Conservation (phyloP, 2,113 vertebrate species). For the Manacus vitellinus region DNA sequence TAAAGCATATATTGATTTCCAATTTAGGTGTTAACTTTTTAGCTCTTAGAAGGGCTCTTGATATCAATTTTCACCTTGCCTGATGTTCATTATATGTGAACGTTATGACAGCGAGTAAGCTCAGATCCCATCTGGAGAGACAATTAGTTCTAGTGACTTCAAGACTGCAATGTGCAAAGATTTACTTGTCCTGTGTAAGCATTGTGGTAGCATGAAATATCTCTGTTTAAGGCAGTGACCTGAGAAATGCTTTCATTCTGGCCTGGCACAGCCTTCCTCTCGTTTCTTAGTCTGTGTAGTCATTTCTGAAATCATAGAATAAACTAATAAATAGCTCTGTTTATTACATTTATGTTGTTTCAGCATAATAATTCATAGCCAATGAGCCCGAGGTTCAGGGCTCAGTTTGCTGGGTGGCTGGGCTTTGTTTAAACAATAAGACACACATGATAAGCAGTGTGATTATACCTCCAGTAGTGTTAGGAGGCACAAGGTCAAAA, state of each 20-base stretch:
- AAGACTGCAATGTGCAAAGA: background rate
- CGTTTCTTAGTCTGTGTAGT: constrained; percentile 59
- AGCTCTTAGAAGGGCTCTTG: constrained; percentile 31
- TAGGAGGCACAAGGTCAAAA: constrained; percentile 48
- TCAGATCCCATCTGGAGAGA: background rate
- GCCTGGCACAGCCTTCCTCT: constrained; percentile 9
- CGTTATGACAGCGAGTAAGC: background rate
- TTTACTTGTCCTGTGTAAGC: constrained; percentile 53
- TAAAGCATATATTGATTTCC: constrained; percentile 48
- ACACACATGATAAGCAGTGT: constrained; percentile 21
- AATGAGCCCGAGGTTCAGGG: constrained; percentile 28
- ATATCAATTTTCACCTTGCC: constrained; percentile 47
- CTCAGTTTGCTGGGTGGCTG: constrained; percentile 27
- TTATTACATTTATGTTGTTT: constrained; percentile 54
- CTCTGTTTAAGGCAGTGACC: constrained; percentile 59
- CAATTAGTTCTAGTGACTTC: constrained; percentile 6
- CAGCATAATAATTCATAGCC: background rate
- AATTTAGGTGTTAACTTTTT: constrained; percentile 51
- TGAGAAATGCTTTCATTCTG: constrained; percentile 64
- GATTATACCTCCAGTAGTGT: background rate
- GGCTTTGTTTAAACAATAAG: constrained; percentile 52
- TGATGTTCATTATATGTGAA: background rate
- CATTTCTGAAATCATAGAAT: constrained; percentile 62
- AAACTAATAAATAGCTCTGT: constrained; percentile 71
- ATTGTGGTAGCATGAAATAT: constrained; percentile 42